A percentile compares a stretch with the other conserved stretches of the same genome.
These are phyloP conservation scores for Pteronotus mesoamericanus DNA, from an alignment of 2,797 vertebrate genomes.

Conservation along the genomic window DNA sequence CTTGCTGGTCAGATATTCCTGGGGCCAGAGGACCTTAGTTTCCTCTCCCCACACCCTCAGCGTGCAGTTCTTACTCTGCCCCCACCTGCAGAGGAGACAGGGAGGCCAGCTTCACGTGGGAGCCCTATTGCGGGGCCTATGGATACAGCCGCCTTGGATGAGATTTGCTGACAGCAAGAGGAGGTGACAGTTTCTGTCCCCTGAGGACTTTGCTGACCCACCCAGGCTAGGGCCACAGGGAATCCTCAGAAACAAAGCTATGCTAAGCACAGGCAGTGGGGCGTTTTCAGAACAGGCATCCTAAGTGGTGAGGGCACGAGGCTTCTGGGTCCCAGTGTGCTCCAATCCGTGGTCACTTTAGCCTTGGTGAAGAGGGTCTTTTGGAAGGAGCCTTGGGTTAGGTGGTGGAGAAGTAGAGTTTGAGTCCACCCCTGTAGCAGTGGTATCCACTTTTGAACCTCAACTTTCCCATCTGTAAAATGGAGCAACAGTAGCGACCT, in stretches of 20 bases:
- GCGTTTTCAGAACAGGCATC: not conserved
- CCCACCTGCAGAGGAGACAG: not conserved
- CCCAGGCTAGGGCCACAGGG: too few species aligned
- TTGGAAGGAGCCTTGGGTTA: not conserved
- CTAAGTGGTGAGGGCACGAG: not conserved
- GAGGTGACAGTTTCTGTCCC: not conserved
- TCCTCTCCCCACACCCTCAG: not conserved
- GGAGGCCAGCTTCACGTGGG: not conserved
- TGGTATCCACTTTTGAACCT: not conserved
- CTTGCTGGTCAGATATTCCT: not conserved
- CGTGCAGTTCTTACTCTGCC: too few species aligned
- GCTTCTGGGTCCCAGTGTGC: not conserved
- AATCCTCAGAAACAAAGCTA: not conserved
- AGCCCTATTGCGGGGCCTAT: rapidly evolving
- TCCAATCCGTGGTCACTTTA: not conserved
- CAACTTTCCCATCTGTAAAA: not conserved
- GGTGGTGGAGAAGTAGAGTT: not conserved
- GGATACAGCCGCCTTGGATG: not conserved
- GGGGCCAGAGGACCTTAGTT: not conserved
- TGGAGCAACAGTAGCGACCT: not conserved
- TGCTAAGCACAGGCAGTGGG: not conserved
- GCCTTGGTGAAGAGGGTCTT: not conserved
- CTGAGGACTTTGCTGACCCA: not conserved
- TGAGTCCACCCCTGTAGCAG: not conserved
- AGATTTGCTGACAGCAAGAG: not conserved